Evolutionary conservation across 2,113 vertebrate species (phyloP).

Genomic region (Cyrtonyx montezumae): DNA sequence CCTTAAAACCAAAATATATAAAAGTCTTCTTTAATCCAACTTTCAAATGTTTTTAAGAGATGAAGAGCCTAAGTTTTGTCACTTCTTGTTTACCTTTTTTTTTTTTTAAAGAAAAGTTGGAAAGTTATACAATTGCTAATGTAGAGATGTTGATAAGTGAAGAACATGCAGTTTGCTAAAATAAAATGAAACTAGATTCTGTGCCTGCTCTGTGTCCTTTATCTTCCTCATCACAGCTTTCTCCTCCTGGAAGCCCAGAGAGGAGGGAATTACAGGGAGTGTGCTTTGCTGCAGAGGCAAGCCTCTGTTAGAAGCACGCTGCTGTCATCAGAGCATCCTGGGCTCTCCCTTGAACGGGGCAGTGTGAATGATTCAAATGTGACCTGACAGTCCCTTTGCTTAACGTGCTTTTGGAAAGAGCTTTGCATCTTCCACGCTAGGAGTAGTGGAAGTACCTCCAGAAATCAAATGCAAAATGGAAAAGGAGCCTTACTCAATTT

Average conservation of each 20-base stretch:
- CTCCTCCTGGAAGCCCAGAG: neutral
- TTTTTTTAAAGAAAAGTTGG: constrained; percentile 72
- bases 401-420: fast-evolving
- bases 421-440: fast-evolving
- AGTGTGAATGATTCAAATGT: fast-evolving
- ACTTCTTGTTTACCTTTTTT: constrained; percentile 66
- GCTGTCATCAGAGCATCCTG: fast-evolving
- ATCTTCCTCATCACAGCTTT: neutral
- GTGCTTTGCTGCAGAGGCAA: neutral
- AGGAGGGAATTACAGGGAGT: neutral
- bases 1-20: constrained; percentile 61
- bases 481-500: neutral
- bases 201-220: constrained; percentile 32
- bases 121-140: constrained; percentile 71
- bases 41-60: constrained; percentile 73
- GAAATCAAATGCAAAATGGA: neutral
- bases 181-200: constrained; percentile 79
- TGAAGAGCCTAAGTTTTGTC: constrained; percentile 69
- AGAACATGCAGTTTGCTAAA: constrained; percentile 76
- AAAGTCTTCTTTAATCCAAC: constrained; percentile 64
- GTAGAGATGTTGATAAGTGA: constrained; percentile 76
- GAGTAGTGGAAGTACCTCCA: neutral
- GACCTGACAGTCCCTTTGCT: neutral
- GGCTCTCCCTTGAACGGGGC: fast-evolving
- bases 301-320: neutral